phyloP scores from a whole-genome alignment of 2,888 invertebrate species.

The Melinopterus prodromus region DNA sequence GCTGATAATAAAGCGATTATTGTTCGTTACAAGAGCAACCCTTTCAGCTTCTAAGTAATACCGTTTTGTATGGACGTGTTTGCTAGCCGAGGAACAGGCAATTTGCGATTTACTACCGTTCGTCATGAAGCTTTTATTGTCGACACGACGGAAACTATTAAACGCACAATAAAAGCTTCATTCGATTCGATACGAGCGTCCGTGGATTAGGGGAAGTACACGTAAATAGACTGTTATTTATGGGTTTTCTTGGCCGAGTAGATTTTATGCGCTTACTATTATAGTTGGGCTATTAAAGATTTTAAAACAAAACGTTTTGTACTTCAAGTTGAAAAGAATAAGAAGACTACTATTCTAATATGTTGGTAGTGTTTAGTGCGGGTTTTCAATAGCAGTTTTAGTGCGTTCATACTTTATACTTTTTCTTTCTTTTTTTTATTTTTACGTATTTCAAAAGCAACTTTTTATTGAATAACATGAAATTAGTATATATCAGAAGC shows the following conservation, averaged over 20 bases:
- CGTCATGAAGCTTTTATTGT: background rate
- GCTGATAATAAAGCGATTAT: conserved; percentile 32
- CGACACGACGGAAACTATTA: conserved; percentile 4
- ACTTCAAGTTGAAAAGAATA: too few species aligned
- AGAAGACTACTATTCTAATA: too few species aligned
- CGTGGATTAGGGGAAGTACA: background rate
- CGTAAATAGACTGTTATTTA: background rate
- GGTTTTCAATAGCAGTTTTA: too few species aligned
- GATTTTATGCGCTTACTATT: background rate
- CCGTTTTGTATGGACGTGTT: conserved; percentile 22
- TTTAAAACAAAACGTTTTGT: too few species aligned
- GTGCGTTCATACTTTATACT: too few species aligned
- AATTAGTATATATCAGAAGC: too few species aligned
- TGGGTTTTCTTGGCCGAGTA: background rate
- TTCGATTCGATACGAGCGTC: background rate
- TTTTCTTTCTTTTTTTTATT: too few species aligned
- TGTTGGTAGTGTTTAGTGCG: too few species aligned
- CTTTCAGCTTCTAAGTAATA: conserved; percentile 26
- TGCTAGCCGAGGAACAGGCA: conserved; percentile 11
- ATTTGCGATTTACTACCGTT: conserved; percentile 5
- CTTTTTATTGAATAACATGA: too few species aligned
- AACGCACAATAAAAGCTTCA: background rate
- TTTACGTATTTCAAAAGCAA: too few species aligned
- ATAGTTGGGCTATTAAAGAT: too few species aligned
- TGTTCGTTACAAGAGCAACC: conserved; percentile 16